Evolutionary conservation across 2,888 invertebrate genomes (phyloP).

Genomic region (Zaprionus obscuricornis): DNA sequence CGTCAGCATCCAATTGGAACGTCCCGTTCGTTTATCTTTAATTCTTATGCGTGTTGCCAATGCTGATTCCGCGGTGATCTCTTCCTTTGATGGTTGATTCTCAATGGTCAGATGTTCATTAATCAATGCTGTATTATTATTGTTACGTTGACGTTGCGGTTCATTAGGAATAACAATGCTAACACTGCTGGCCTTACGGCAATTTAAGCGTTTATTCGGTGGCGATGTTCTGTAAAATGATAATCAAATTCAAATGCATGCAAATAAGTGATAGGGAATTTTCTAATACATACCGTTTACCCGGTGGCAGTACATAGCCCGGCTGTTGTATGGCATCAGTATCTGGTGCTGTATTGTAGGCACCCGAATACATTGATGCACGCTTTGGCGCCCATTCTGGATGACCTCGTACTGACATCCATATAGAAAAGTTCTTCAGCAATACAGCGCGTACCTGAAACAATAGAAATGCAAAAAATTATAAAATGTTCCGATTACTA

Average conservation of each 20-base stretch:
- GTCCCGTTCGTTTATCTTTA: slow-evolving; percentile 48
- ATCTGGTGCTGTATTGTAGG: slow-evolving; percentile 82
- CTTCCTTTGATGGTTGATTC: slow-evolving; percentile 1
- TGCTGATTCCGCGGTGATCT: slow-evolving; percentile 25
- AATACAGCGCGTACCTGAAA: slow-evolving; percentile 84
- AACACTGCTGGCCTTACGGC: slow-evolving; percentile 61
- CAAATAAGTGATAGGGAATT: neutral
- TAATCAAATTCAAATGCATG: neutral
- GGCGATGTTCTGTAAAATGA: slow-evolving; percentile 64
- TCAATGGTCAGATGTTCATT: too few species aligned
- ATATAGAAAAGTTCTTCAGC: slow-evolving; percentile 83
- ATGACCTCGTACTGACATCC: slow-evolving; percentile 83
- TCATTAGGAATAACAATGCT: slow-evolving; percentile 63
- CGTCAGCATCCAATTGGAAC: slow-evolving; percentile 77
- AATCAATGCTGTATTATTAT: slow-evolving; percentile 46
- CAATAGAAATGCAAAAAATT: neutral
- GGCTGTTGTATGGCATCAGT: slow-evolving; percentile 78
- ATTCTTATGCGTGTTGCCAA: slow-evolving; percentile 44
- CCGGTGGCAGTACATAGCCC: slow-evolving; percentile 56
- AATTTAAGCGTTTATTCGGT: slow-evolving; percentile 56
- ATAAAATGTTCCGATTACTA: neutral
- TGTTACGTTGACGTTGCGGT: slow-evolving; percentile 50
- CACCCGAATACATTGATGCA: slow-evolving; percentile 82
- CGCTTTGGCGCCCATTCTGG: slow-evolving; percentile 82
- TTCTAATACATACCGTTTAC: slow-evolving; percentile 63